These are phyloP conservation scores for Seladonia tumulorum DNA, from an alignment of 2,888 invertebrate species.

Conservation along the genomic window DNA sequence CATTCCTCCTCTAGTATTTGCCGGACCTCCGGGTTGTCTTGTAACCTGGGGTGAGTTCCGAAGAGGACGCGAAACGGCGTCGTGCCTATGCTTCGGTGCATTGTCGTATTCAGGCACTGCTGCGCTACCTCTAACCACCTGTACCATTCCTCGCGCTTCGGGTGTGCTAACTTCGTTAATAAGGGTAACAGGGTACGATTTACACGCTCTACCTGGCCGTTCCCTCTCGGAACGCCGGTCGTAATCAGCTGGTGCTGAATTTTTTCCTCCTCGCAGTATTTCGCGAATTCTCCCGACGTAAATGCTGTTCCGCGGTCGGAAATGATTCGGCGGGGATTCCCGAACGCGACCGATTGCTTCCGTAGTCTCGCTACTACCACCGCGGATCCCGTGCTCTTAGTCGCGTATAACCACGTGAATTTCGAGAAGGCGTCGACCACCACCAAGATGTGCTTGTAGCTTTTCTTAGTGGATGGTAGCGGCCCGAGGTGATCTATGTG, in stretches of 20 bases:
- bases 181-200: conserved; percentile 8
- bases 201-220: conserved; percentile 21
- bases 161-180: conserved; percentile 15
- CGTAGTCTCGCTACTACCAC: background rate
- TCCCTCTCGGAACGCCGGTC: too few relatives aligned
- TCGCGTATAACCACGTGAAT: background rate
- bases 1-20: too few relatives aligned
- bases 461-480: background rate
- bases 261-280: conserved; percentile 22
- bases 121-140: too few relatives aligned
- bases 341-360: conserved; percentile 19
- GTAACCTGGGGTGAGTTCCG: too few relatives aligned
- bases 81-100: too few relatives aligned
- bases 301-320: conserved; percentile 15
- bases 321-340: conserved; percentile 7
- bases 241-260: conserved; percentile 20
- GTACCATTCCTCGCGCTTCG: too few relatives aligned
- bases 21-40: too few relatives aligned
- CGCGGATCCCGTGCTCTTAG: background rate
- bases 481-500: background rate
- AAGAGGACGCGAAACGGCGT: too few relatives aligned
- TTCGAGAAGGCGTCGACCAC: background rate
- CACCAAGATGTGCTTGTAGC: background rate
- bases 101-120: too few relatives aligned
- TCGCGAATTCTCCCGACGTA: conserved; percentile 6